Evolutionary conservation across 2,113 vertebrate species (phyloP), one percentile per base, ranked within the genome.

Genomic region (Aramus guarauna): DNA sequence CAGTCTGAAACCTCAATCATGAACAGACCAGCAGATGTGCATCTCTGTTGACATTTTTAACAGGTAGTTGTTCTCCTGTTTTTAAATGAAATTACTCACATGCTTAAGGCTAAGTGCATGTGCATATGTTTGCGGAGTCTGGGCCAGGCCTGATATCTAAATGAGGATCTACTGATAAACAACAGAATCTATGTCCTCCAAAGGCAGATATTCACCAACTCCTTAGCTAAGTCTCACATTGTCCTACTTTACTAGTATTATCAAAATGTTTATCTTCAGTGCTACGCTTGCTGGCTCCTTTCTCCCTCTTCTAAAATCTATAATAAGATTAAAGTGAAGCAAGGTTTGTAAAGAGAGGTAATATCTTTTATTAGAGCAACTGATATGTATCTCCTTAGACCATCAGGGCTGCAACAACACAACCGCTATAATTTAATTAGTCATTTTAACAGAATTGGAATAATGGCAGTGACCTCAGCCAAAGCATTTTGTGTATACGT

Each of bases 381-480:
- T 71, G 79, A 92, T 63, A 86, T 10, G 3, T 29, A 86, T 80
- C 72, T 86, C 72, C 59, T 86, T 63, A 80, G 76, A 88, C 47
- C 68, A 94, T 50, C 55, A 77, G 63, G 36, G 63, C 63, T 73
- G 75, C 29, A 62, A 45, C 36, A 58, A 32, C 37, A 94, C 27
- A 91, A 92, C 39, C 12, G 15, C 47, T 60, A 27, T 60, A 59
- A 94, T 84, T 77, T 56, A 55, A 86, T 88, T 71, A 78, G 68
- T 75, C n/a, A 71, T 90, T 93, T 85, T 87, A 94, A 91, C 73
- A 84, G 64, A 91, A 91, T 17, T 75, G 52, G 72, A 91, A 87
- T 89, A 87, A 91, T 66, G 86, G 69, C 64, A 74, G 48, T 94
- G 68, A 83, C 85, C 59, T 84, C 83, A 86, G 79, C 36, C 63